Conservation (phyloP, 2,113 vertebrate genomes). For the Rallus limicola region DNA sequence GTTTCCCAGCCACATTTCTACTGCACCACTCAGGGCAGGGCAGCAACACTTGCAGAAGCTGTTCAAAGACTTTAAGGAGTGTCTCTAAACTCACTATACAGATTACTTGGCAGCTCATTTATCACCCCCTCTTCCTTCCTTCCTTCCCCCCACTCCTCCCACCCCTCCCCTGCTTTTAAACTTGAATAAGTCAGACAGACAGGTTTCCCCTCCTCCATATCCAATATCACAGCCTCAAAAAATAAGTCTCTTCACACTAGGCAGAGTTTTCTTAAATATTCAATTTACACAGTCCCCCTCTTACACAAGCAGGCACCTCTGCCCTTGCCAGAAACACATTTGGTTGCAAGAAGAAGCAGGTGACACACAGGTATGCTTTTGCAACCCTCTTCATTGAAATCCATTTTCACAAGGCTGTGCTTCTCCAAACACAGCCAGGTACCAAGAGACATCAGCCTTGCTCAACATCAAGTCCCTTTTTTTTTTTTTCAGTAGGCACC, state of each 20-base stretch:
- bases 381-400: not conserved
- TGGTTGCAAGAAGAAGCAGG: not conserved
- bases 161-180: not conserved
- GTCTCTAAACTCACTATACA: not conserved
- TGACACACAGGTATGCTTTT: not conserved
- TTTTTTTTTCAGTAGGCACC: not conserved
- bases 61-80: not conserved
- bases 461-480: not conserved
- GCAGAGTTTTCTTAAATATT: not conserved
- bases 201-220: not conserved
- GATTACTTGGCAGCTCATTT: not conserved
- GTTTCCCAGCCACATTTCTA: rapidly evolving
- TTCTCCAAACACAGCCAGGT: not conserved
- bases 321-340: not conserved
- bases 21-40: not conserved
- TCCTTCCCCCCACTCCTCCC: too few species aligned
- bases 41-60: not conserved
- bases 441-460: rapidly evolving
- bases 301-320: rapidly evolving
- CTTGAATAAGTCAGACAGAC: not conserved
- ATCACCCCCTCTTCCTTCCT: too few species aligned
- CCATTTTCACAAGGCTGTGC: not conserved
- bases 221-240: not conserved
- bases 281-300: rapidly evolving
- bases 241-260: not conserved